A percentile compares a stretch with the other conserved stretches of the same genome.
Conservation (phyloP, 2,797 vertebrate species). For the Cryptoprocta ferox region DNA sequence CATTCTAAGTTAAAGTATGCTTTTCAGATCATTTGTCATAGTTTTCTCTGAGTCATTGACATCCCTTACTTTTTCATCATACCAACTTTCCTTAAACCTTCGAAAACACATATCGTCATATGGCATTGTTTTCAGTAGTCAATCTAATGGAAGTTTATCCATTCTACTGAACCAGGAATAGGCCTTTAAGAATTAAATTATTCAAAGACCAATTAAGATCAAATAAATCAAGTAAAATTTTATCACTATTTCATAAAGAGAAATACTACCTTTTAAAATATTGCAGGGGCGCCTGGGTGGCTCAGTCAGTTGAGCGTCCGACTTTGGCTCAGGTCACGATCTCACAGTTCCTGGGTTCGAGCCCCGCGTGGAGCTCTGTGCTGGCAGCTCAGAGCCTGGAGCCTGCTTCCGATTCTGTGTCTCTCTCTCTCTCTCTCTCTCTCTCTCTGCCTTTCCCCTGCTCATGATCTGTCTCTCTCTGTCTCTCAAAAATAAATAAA, state of each 20-base stretch:
- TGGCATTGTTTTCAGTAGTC: not conserved
- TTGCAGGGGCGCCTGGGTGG: too few species aligned
- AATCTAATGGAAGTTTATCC: not conserved
- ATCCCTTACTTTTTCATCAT: not conserved
- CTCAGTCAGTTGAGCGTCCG: too few species aligned
- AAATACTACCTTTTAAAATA: not conserved
- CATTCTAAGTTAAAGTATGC: not conserved
- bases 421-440: too few species aligned
- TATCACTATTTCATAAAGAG: not conserved
- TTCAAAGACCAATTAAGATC: not conserved
- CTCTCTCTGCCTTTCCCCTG: too few species aligned
- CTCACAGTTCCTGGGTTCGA: too few species aligned
- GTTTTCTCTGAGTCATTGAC: not conserved
- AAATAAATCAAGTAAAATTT: not conserved
- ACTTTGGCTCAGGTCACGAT: too few species aligned
- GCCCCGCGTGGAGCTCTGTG: too few species aligned
- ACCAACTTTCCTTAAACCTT: not conserved
- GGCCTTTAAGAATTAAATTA: not conserved
- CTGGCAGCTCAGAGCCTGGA: too few species aligned
- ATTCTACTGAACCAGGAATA: not conserved
- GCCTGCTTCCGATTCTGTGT: too few species aligned
- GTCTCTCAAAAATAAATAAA: too few species aligned
- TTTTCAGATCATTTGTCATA: not conserved
- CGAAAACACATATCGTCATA: not conserved
- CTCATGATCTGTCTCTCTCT: too few species aligned